These are phyloP conservation scores for Sebastes fasciatus DNA, from an alignment of 2,113 vertebrate species.

Conservation along the genomic window DNA sequence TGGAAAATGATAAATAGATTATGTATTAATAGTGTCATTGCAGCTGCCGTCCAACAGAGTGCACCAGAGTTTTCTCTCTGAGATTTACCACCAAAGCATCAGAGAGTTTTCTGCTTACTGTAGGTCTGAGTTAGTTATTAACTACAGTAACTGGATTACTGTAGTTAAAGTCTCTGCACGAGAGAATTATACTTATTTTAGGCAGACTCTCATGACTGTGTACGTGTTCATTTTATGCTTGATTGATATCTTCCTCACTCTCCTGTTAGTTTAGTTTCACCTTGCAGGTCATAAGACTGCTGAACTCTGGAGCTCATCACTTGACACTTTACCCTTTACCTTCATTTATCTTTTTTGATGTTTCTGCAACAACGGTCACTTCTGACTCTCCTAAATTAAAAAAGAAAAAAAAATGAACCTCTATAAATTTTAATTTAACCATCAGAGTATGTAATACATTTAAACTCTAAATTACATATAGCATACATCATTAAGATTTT, in stretches of 20 bases:
- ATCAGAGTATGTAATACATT: too few relatives aligned
- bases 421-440: too few relatives aligned
- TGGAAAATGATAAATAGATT: background rate
- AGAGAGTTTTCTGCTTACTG: background rate
- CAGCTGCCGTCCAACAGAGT: slow-evolving; percentile 47
- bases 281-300: too few relatives aligned
- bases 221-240: too few relatives aligned
- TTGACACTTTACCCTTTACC: too few relatives aligned
- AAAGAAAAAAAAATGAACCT: too few relatives aligned
- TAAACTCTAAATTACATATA: too few relatives aligned
- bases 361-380: too few relatives aligned
- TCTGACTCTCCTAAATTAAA: too few relatives aligned
- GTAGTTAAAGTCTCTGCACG: background rate
- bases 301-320: too few relatives aligned
- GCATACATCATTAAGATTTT: too few relatives aligned
- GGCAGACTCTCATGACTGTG: background rate
- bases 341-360: too few relatives aligned
- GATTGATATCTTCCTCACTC: background rate
- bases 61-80: slow-evolving; percentile 21
- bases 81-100: background rate
- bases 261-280: background rate
- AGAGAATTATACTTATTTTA: background rate
- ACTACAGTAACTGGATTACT: background rate
- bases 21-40: slow-evolving; percentile 9
- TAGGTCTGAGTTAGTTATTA: background rate